Evolutionary conservation across 2,113 vertebrate genomes (phyloP).

Genomic region (Antidorcas marsupialis): DNA sequence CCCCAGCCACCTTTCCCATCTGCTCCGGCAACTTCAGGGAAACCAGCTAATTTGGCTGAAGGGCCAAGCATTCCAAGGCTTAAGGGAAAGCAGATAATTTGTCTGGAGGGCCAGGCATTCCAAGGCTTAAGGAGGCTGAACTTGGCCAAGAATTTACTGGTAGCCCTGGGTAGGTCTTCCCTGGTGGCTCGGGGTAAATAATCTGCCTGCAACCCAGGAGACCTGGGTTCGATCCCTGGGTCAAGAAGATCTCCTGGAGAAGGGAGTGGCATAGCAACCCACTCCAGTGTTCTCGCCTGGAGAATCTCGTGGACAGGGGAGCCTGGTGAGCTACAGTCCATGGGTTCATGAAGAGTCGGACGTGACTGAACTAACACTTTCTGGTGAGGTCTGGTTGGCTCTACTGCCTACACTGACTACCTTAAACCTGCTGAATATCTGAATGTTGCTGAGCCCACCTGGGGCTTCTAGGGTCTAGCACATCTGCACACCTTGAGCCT

Average conservation of each 20-base stretch:
- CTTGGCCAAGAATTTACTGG: not conserved
- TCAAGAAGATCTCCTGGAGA: not conserved
- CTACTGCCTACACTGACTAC: not conserved
- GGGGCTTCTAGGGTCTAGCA: not conserved
- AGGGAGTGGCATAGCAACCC: not conserved
- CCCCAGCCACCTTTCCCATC: conserved; percentile 5
- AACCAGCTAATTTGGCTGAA: conserved; percentile 16
- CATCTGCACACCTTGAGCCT: not conserved
- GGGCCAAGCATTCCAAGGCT: not conserved
- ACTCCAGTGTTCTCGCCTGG: not conserved
- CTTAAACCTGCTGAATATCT: not conserved
- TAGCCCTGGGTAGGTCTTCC: not conserved
- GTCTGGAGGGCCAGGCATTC: not conserved
- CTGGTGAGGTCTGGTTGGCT: not conserved
- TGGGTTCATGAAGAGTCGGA: not conserved
- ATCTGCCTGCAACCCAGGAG: not conserved
- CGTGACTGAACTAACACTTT: not conserved
- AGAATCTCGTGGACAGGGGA: not conserved
- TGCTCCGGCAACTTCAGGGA: not conserved
- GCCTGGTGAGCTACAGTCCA: not conserved
- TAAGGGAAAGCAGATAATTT: not conserved
- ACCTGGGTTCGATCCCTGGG: not conserved
- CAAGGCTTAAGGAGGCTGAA: not conserved
- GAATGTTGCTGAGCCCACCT: not conserved
- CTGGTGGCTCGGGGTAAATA: not conserved